phyloP scores from a whole-genome alignment of 2,888 invertebrate species.

The Falcaria lacertinaria region DNA sequence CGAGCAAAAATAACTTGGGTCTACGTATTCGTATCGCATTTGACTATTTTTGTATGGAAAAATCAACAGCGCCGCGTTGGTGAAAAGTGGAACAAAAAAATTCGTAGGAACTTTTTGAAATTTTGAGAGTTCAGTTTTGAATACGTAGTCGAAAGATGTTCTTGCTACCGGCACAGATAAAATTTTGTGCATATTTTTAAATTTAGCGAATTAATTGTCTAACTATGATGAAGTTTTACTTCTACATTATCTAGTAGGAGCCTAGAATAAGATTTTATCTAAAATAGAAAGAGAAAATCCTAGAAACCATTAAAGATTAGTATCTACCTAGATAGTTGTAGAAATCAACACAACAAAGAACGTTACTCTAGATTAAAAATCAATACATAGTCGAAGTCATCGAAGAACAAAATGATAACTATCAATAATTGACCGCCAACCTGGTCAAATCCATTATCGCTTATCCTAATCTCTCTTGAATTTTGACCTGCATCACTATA shows the following conservation, averaged over 20 bases:
- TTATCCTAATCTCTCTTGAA: slow-evolving; percentile 38
- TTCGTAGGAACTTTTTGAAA: too few relatives aligned
- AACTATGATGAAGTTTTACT: slow-evolving; percentile 11
- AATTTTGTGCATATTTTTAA: slow-evolving; percentile 23
- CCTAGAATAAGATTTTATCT: slow-evolving; percentile 7
- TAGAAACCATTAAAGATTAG: slow-evolving; percentile 3
- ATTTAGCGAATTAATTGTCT: slow-evolving; percentile 13
- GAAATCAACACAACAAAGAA: slow-evolving; percentile 11
- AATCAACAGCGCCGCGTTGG: too few relatives aligned
- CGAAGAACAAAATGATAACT: slow-evolving; percentile 53
- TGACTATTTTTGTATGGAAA: too few relatives aligned
- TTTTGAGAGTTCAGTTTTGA: too few relatives aligned
- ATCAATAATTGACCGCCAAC: slow-evolving; percentile 59
- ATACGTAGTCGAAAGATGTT: too few relatives aligned
- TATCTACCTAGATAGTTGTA: slow-evolving; percentile 3
- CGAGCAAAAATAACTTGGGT: too few relatives aligned
- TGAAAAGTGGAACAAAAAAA: too few relatives aligned
- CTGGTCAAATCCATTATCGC: slow-evolving; percentile 39
- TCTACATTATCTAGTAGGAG: slow-evolving; percentile 4
- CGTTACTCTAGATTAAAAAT: slow-evolving; percentile 40
- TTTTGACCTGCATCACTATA: slow-evolving; percentile 18
- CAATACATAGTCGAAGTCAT: slow-evolving; percentile 44
- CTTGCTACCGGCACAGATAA: too few relatives aligned
- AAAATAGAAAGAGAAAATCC: slow-evolving; percentile 5
- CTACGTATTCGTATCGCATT: too few relatives aligned